Evolutionary conservation across 2,888 invertebrate genomes (phyloP), one percentile per base, ranked within the genome.

Genomic region (Tachina lurida): DNA sequence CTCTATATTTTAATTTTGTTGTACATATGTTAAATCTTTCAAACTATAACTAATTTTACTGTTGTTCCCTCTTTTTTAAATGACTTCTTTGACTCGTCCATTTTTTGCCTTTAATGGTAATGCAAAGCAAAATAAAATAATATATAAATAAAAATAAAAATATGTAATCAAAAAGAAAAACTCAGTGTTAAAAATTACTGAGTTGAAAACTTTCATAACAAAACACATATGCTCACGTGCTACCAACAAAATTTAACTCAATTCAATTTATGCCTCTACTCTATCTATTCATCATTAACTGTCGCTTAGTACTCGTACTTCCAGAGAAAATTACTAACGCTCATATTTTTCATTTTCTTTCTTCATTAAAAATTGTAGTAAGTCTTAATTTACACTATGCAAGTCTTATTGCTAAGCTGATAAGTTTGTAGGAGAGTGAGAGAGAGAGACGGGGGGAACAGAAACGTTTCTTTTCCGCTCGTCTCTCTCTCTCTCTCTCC

Each of bases 41-140:
- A 15, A 70, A 82, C 65, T 79, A 71, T 75, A 79, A 76, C 52
- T 76, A 70, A 70, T 83, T 79, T 87, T 80, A 80, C 82, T 79
- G 63, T 77, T 87, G 71, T 45, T 65, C 84, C 81, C 85, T 86
- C 87, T 73, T 87, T 88, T 87, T 86, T 75, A 86, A 91, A 91
- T 92, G 92, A 92, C 92, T 92, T 92, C 92, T 92, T 92, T 92
- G 92, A 92, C 92, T 92, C 92, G 92, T 91, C 92, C 92, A 91
- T 92, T 92, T 86, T 86, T 91, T 90, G 92, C 89, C 88, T 88
- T 76, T 84, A 89, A 88, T 89, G 91, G 90, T 92, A 91, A 91
- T 91, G 90, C 91, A 90, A 90, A 89, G 89, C 89, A 89, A 91
- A 89, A 70, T 87, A 89, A 84, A 88, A n/a, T n/a, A n/a, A n/a